phyloP scores from a whole-genome alignment of 2,113 vertebrate species.

The Uria lomvia region DNA sequence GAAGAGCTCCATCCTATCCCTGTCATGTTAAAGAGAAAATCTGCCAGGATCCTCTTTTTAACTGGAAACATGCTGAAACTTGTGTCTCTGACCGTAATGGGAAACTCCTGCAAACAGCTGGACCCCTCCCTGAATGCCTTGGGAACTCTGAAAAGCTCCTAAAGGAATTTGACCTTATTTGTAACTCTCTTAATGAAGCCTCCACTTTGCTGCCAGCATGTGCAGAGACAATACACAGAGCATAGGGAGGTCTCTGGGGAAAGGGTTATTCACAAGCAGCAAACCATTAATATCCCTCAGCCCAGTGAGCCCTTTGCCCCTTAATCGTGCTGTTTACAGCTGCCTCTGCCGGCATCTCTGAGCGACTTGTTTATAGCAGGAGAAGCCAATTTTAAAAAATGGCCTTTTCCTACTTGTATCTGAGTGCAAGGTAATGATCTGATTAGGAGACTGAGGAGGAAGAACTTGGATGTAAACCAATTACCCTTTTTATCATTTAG shows the following conservation, averaged over 20 bases:
- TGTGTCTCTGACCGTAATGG: background rate
- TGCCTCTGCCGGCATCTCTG: background rate
- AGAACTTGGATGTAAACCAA: background rate
- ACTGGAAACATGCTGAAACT: conserved; percentile 1
- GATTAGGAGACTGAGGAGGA: background rate
- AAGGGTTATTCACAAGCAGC: background rate
- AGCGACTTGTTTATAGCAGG: background rate
- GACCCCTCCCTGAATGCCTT: conserved; percentile 5
- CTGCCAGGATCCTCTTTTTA: background rate
- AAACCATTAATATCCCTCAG: conserved; percentile 23
- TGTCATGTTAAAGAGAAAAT: conserved; percentile 7
- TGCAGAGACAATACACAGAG: background rate
- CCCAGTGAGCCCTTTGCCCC: conserved; percentile 12
- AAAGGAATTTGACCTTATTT: conserved; percentile 60
- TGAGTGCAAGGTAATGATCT: background rate
- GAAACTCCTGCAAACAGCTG: conserved; percentile 42
- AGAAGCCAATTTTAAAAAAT: background rate
- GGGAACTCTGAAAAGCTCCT: conserved; percentile 38
- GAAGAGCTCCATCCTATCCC: background rate
- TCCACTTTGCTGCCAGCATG: conserved; percentile 18
- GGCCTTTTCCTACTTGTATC: background rate
- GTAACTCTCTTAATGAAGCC: conserved; percentile 35
- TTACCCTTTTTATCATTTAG: background rate
- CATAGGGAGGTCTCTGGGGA: conserved; percentile 7
- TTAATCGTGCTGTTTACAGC: background rate